Evolutionary conservation across 2,113 vertebrate species (phyloP).

Genomic region (pig (Sus scrofa)): T2T-Sscrofa CM000817.6:143219501-143220000

Average conservation of each 20-base stretch:
- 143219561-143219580: background rate
- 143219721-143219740: background rate
- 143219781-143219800: background rate
- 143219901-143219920: background rate
- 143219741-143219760: background rate
- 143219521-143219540: conserved; percentile 22
- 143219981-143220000: fast-evolving
- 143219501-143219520: background rate
- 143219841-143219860: background rate
- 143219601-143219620: conserved; percentile 19
- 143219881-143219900: background rate
- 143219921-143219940: background rate
- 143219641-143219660: background rate
- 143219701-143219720: background rate
- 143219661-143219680: background rate
- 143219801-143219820: background rate
- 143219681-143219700: background rate
- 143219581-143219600: background rate
- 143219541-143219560: background rate
- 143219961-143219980: background rate
- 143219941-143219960: background rate
- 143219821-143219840: background rate
- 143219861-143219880: background rate
- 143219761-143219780: background rate
- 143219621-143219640: background rate